These are phyloP conservation scores for Epirrita christyi DNA, from an alignment of 2,888 invertebrate genomes.

Conservation along the genomic window DNA sequence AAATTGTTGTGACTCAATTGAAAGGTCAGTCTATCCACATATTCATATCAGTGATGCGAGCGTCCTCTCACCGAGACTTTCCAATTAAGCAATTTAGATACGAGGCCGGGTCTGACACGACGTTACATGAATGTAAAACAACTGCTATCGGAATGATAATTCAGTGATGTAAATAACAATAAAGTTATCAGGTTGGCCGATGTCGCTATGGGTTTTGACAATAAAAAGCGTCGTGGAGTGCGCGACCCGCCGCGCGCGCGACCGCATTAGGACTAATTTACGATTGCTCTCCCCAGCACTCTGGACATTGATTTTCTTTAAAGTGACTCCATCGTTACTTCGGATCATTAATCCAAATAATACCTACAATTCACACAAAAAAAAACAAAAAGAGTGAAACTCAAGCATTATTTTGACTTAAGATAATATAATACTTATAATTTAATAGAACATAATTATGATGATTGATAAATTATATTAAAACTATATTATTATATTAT, in stretches of 20 bases:
- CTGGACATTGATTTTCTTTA: constrained; percentile 28
- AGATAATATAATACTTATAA: no score
- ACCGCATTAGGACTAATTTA: constrained; percentile 73
- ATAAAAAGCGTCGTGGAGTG: constrained; percentile 75
- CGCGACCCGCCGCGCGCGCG: constrained; percentile 59
- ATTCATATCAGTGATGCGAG: constrained; percentile 66
- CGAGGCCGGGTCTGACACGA: constrained; percentile 67
- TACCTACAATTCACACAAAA: background rate
- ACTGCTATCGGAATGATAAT: constrained; percentile 79
- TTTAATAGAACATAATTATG: no score
- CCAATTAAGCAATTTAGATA: constrained; percentile 85
- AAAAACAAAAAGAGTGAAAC: no score
- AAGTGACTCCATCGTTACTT: background rate
- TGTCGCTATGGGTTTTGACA: constrained; percentile 79
- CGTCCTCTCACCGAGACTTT: constrained; percentile 71
- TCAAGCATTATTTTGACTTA: no score
- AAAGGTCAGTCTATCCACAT: constrained; percentile 66
- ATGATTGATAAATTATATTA: no score
- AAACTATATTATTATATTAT: no score
- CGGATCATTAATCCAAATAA: background rate
- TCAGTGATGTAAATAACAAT: constrained; percentile 83
- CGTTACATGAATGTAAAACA: constrained; percentile 81
- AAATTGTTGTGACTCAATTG: constrained; percentile 63
- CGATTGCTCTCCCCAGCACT: constrained; percentile 53
- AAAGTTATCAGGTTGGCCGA: constrained; percentile 78